phyloP scores from a whole-genome alignment of 2,888 invertebrate genomes.

The Mimachlamys varia region DNA sequence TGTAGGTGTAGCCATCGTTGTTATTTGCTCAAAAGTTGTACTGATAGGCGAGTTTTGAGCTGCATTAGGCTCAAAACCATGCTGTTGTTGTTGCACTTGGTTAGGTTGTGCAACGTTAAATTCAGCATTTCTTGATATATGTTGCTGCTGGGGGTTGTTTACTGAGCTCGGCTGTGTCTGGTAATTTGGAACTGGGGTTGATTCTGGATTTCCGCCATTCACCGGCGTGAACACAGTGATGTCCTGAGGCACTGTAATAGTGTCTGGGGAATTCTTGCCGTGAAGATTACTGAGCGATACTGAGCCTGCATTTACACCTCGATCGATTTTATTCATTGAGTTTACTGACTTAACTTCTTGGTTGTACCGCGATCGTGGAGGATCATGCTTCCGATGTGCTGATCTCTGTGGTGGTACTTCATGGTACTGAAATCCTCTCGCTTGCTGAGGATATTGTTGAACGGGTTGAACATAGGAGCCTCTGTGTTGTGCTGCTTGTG shows the following conservation, averaged over 20 bases:
- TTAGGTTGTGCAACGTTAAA: conserved; percentile 11
- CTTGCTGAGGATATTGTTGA: neutral
- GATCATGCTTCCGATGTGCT: neutral
- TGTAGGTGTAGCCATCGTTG: neutral
- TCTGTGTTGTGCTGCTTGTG: neutral
- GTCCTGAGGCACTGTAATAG: neutral
- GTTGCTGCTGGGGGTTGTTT: neutral
- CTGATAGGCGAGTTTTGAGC: neutral
- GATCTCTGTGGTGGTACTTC: neutral
- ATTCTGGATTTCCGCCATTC: neutral
- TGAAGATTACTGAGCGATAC: neutral
- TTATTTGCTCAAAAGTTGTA: neutral
- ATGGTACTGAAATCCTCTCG: neutral
- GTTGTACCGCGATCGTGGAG: neutral
- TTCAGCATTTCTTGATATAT: neutral
- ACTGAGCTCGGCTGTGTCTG: neutral
- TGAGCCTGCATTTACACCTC: neutral
- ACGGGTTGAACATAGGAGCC: neutral
- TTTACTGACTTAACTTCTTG: neutral
- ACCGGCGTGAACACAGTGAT: conserved; percentile 12
- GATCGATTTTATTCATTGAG: neutral
- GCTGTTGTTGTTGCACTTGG: neutral
- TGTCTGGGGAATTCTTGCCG: neutral
- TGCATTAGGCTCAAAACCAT: neutral
- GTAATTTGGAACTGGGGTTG: neutral